Base-by-base conservation (phyloP, 2,888 invertebrate genomes). In the Acleris cristana region DNA sequence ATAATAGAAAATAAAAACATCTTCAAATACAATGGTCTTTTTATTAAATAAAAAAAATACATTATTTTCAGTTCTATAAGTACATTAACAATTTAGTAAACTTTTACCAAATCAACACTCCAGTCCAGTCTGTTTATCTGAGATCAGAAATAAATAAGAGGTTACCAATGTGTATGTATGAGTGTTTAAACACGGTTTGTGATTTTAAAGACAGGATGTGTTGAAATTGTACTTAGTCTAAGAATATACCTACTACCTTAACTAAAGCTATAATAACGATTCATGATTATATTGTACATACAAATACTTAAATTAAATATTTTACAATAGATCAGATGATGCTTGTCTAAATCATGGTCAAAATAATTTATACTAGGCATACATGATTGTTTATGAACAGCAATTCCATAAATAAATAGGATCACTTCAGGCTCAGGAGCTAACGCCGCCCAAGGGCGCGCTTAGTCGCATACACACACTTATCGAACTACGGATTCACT, bases 11-110 rank as follows among this genome's bases (percentile, higher is more conserved):
- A 26, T 53, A n/a, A 58, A 58, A 58, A 62, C 7, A 56, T 40
- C 34, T 21, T 51, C 30, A 64, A 64, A 45, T 87, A 87, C 84
- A 88, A 85, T 89, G 89, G 88, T 90, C 79, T 87, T 89, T 90
- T 87, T 86, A 87, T 89, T 88, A 88, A 89, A 89, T 88, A 88
- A 89, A 90, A 90, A 91, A 90, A 90, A 89, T 89, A 90, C 89
- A 89, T 87, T 79, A 84, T 89, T 83, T 85, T 89, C 87, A 89
- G 86, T 88, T 90, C 87, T 90, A 89, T 91, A 91, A 92, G 92
- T 91, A 92, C 92, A 85, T 88, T 87, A 91, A 90, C 90, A 90
- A 85, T 88, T 88, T 87, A 88, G 89, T 89, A 90, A 88, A 88
- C 83, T 85, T 86, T 90, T 86, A 90, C 87, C 88, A 89, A 90